These are phyloP conservation scores for Macheiramphus alcinus DNA, from an alignment of 2,113 vertebrate genomes.

Conservation along the genomic window DNA sequence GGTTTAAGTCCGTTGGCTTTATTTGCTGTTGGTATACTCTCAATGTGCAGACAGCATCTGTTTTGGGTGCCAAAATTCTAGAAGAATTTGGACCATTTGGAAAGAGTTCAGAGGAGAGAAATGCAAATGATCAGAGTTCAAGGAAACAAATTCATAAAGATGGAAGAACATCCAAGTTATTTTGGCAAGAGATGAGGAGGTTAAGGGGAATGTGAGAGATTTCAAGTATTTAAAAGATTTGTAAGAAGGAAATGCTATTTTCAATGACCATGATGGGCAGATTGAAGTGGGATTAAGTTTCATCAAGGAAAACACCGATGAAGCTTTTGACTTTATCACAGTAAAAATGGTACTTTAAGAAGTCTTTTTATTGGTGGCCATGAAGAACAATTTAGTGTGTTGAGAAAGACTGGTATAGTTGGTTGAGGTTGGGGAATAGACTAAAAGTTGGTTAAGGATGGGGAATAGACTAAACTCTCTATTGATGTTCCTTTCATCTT, in stretches of 20 bases:
- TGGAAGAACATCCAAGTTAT: constrained; percentile 15
- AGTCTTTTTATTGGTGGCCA: not conserved
- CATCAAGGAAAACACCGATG: not conserved
- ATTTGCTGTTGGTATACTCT: not conserved
- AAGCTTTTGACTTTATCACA: not conserved
- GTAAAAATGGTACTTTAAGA: not conserved
- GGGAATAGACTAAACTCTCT: not conserved
- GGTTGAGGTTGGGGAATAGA: not conserved
- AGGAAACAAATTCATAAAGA: constrained; percentile 1
- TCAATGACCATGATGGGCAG: not conserved
- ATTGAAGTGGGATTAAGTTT: constrained; percentile 6
- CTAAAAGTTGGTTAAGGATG: not conserved
- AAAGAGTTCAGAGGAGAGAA: constrained; percentile 27
- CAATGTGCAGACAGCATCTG: not conserved
- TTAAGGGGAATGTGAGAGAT: not conserved
- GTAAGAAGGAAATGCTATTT: not conserved
- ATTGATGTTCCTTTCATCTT: not conserved
- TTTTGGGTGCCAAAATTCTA: not conserved
- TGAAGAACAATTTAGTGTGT: not conserved
- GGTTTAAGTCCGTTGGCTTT: not conserved
- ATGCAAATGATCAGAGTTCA: not conserved
- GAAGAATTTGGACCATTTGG: constrained; percentile 22
- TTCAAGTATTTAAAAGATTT: not conserved
- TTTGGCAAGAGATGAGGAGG: constrained; percentile 6
- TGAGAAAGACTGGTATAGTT: not conserved